Evolutionary conservation across 2,113 vertebrate genomes (phyloP).

Genomic region (Alligator sinensis): DNA sequence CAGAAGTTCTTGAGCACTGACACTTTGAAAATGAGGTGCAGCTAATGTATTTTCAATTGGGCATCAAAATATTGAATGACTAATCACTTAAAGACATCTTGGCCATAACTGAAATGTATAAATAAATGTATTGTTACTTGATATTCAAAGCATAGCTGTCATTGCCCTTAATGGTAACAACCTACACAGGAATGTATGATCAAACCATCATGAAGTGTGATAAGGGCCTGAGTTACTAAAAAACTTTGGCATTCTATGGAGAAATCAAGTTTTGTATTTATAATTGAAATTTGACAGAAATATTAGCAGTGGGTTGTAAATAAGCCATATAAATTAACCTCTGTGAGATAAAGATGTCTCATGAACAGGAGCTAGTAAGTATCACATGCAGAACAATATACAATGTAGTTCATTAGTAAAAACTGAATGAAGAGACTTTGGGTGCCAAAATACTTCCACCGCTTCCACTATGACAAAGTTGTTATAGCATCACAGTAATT

Average conservation of each 20-base stretch:
- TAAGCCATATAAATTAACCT: not conserved
- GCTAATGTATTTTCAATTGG: not conserved
- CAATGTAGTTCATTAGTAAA: not conserved
- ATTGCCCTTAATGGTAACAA: not conserved
- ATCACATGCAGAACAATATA: not conserved
- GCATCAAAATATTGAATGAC: not conserved
- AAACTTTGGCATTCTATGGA: not conserved
- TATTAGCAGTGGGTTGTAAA: not conserved
- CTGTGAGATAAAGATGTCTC: not conserved
- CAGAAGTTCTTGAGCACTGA: not conserved
- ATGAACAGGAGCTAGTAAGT: not conserved
- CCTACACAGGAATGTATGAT: not conserved
- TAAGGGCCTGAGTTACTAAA: not conserved
- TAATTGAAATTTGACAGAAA: not conserved
- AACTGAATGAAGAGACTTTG: not conserved
- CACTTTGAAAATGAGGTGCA: not conserved
- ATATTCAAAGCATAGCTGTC: not conserved
- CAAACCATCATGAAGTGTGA: not conserved
- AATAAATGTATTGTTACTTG: not conserved
- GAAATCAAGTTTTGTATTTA: not conserved
- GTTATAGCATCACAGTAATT: not conserved
- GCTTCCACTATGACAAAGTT: not conserved
- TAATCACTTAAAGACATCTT: not conserved
- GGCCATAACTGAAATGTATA: not conserved
- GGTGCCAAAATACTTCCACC: not conserved